Evolutionary conservation across 2,113 vertebrate genomes (phyloP).

Genomic region (Xenopus tropicalis): UCB_Xtro_10.0 CM004443.2:119104001-119104500

Average conservation of each 20-base stretch:
- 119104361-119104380: too few relatives aligned
- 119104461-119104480: not conserved
- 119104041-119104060: not conserved
- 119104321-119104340: too few relatives aligned
- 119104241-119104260: not conserved
- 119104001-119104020: too few relatives aligned
- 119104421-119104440: too few relatives aligned
- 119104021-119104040: not conserved
- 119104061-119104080: not conserved
- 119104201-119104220: not conserved
- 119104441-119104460: too few relatives aligned
- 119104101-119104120: slow-evolving; percentile 1
- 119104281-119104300: not conserved
- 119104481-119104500: not conserved
- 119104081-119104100: not conserved
- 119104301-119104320: too few relatives aligned
- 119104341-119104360: too few relatives aligned
- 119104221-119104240: not conserved
- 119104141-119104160: slow-evolving; percentile 5
- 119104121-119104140: slow-evolving; percentile 7
- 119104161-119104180: slow-evolving; percentile 4
- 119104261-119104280: not conserved
- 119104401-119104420: too few relatives aligned
- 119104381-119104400: too few relatives aligned
- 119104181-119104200: slow-evolving; percentile 3